These are phyloP conservation scores for Orchesella cincta DNA, from an alignment of 1,140 invertebrate genomes.

Conservation along the genomic window DNA sequence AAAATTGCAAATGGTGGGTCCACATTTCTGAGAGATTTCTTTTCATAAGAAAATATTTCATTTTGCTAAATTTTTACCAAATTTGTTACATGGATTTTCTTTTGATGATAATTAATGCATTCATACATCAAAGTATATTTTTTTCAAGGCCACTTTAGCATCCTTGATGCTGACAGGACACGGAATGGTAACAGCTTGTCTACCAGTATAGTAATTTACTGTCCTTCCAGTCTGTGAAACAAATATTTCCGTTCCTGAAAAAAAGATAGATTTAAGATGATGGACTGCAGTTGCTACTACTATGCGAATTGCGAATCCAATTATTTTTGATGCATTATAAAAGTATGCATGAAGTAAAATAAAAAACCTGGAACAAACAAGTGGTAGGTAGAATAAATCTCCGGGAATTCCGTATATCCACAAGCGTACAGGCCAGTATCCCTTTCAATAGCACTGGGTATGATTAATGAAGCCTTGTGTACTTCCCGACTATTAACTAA, in stretches of 20 bases:
- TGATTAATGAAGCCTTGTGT: neutral
- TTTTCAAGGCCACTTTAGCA: neutral
- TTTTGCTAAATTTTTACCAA: no score
- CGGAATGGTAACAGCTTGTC: neutral
- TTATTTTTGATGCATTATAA: neutral
- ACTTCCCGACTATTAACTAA: neutral
- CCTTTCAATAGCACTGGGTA: neutral
- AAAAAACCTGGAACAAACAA: neutral
- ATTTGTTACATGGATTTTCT: neutral
- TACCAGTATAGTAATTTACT: neutral
- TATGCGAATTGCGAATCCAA: no score
- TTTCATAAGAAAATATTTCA: neutral
- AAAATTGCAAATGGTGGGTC: neutral
- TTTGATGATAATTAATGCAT: neutral
- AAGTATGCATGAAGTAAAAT: neutral
- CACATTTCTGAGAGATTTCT: neutral
- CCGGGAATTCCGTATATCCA: neutral
- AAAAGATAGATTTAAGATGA: neutral
- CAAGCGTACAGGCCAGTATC: conserved; percentile 1
- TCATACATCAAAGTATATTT: conserved; percentile 10
- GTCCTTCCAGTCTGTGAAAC: neutral
- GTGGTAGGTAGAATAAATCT: neutral
- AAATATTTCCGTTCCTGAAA: conserved; percentile 7
- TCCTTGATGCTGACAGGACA: neutral
- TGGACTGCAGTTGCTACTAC: no score